Percentiles rank a stretch among this genome's conserved stretches.
phyloP scores from a whole-genome alignment of 2,797 vertebrate genomes.

The Luscinia megarhynchos region DNA sequence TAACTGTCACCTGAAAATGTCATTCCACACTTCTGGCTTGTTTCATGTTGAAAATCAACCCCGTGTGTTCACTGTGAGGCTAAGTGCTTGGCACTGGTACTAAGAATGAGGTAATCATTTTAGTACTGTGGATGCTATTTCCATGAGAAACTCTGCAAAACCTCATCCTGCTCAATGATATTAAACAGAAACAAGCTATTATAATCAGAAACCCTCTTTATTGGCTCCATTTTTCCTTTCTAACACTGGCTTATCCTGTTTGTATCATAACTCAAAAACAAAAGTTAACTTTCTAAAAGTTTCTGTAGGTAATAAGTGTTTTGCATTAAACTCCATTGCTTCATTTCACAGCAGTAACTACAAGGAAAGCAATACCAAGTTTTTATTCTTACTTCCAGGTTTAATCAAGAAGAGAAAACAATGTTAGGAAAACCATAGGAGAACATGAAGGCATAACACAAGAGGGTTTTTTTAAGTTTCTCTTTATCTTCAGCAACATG shows the following conservation, averaged over 20 bases:
- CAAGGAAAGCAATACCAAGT: not conserved
- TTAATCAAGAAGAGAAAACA: not conserved
- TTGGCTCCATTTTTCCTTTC: slow-evolving; percentile 69
- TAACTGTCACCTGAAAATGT: slow-evolving; percentile 88
- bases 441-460: not conserved
- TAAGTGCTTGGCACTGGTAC: slow-evolving; percentile 82
- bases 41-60: slow-evolving; percentile 81
- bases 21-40: slow-evolving; percentile 84
- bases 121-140: slow-evolving; percentile 82
- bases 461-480: not conserved
- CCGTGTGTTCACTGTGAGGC: slow-evolving; percentile 68
- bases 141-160: slow-evolving; percentile 84
- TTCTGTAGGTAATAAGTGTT: slow-evolving; percentile 12
- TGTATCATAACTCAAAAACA: slow-evolving; percentile 41
- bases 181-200: slow-evolving; percentile 80
- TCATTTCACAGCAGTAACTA: not conserved
- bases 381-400: not conserved
- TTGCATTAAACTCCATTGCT: not conserved
- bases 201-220: slow-evolving; percentile 71
- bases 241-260: slow-evolving; percentile 62
- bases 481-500: not conserved
- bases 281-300: slow-evolving; percentile 46
- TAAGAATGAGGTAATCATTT: slow-evolving; percentile 84
- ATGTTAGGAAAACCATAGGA: not conserved
- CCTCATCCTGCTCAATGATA: slow-evolving; percentile 73